A percentile compares a stretch with the other conserved stretches of the same genome.
Conservation (phyloP, 1,140 invertebrate genomes). For the Bombus superbus region DNA sequence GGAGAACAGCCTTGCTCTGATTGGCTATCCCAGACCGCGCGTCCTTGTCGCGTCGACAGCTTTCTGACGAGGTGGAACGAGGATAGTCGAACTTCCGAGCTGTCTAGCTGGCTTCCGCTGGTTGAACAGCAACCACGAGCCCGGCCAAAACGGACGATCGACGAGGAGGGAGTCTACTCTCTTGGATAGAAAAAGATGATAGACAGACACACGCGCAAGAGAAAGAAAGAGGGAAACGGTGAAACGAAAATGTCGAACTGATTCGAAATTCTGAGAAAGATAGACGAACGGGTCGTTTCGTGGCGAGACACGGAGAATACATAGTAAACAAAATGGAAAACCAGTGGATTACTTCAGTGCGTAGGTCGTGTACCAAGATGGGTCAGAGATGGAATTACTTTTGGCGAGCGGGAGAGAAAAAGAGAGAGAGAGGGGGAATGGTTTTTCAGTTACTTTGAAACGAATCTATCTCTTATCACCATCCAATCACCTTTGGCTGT, state of each 20-base stretch:
- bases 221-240: too few relatives aligned
- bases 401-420: not conserved
- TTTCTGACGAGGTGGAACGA: slow-evolving; percentile 1
- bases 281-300: not conserved
- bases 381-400: slow-evolving; percentile 19
- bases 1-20: slow-evolving; percentile 72
- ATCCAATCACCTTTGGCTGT: not conserved
- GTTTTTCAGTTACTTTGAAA: not conserved
- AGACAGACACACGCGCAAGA: too few relatives aligned
- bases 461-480: not conserved
- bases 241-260: not conserved
- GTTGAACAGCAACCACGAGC: slow-evolving; percentile 39
- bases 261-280: not conserved
- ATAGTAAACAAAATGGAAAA: slow-evolving; percentile 69
- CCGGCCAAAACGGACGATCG: slow-evolving; percentile 37
- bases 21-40: slow-evolving; percentile 70
- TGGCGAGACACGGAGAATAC: not conserved
- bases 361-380: not conserved
- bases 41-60: slow-evolving; percentile 56
- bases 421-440: not conserved
- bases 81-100: slow-evolving; percentile 19
- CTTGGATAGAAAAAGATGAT: not conserved
- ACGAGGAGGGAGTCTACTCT: slow-evolving; percentile 16
- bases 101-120: slow-evolving; percentile 35
- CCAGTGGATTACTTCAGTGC: slow-evolving; percentile 29